These are phyloP conservation scores for Maniola jurtina DNA, from an alignment of 1,140 invertebrate genomes.

Conservation along the genomic window DNA sequence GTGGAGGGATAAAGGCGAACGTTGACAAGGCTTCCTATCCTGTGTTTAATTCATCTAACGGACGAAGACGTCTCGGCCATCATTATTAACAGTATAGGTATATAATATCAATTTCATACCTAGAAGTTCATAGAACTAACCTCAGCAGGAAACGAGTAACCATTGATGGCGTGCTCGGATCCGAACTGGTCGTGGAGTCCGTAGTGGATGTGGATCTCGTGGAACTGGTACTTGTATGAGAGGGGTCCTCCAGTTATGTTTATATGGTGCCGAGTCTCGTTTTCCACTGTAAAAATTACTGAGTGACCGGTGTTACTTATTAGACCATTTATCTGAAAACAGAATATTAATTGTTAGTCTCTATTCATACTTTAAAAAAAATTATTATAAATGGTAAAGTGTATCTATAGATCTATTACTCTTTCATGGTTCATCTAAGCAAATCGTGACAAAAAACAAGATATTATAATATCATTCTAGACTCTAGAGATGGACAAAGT, in stretches of 20 bases:
- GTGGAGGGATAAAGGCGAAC: no score
- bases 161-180: slow-evolving; percentile 94
- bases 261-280: slow-evolving; percentile 88
- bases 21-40: no score
- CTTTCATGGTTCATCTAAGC: no score
- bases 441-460: no score
- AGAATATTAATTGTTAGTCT: no score
- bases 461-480: no score
- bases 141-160: slow-evolving; percentile 95
- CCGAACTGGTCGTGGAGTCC: slow-evolving; percentile 91
- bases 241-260: slow-evolving; percentile 96
- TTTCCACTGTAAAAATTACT: slow-evolving; percentile 94
- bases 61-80: no score
- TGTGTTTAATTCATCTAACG: no score
- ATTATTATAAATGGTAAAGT: no score
- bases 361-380: no score
- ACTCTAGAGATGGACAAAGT: no score
- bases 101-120: not conserved
- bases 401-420: no score
- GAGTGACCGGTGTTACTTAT: slow-evolving; percentile 96
- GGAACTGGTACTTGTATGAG: slow-evolving; percentile 96
- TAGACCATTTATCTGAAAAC: slow-evolving; percentile 87
- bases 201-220: slow-evolving; percentile 94
- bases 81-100: not conserved
- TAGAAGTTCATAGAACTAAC: slow-evolving; percentile 76